Evolutionary conservation across 2,113 vertebrate species (phyloP).

Genomic region (Notechis scutatus): DNA sequence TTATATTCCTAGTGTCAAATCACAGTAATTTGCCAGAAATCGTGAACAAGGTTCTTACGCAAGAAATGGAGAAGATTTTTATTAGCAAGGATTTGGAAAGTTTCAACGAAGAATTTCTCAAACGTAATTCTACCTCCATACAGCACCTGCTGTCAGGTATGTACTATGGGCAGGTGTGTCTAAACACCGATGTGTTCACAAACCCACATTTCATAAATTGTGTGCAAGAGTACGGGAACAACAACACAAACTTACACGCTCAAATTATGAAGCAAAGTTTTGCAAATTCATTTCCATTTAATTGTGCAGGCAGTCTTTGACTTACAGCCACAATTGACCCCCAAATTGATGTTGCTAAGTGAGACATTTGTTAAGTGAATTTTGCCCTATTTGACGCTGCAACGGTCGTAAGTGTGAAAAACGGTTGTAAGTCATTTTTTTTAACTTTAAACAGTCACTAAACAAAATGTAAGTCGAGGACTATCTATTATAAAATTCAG

Average conservation of each 20-base stretch:
- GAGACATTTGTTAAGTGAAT: background rate
- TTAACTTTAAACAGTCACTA: background rate
- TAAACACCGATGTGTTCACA: background rate
- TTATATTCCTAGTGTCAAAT: conserved; percentile 67
- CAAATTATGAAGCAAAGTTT: background rate
- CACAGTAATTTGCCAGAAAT: conserved; percentile 77
- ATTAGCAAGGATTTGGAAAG: conserved; percentile 71
- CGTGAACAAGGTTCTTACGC: conserved; percentile 72
- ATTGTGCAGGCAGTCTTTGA: background rate
- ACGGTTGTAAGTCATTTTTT: background rate
- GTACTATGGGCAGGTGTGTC: conserved; percentile 8
- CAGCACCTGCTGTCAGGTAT: conserved; percentile 75
- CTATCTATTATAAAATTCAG: background rate
- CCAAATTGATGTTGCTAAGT: background rate
- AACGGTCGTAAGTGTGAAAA: background rate
- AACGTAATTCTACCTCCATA: conserved; percentile 73
- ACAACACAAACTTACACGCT: background rate
- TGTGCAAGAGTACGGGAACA: no score
- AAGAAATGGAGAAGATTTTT: conserved; percentile 80
- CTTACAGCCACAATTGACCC: background rate
- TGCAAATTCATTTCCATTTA: background rate
- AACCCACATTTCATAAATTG: background rate
- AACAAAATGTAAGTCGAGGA: background rate
- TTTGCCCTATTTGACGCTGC: background rate
- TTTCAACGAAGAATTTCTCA: conserved; percentile 80